Conservation (phyloP, 1,140 invertebrate species). For the Drosophila oshimai region DNA sequence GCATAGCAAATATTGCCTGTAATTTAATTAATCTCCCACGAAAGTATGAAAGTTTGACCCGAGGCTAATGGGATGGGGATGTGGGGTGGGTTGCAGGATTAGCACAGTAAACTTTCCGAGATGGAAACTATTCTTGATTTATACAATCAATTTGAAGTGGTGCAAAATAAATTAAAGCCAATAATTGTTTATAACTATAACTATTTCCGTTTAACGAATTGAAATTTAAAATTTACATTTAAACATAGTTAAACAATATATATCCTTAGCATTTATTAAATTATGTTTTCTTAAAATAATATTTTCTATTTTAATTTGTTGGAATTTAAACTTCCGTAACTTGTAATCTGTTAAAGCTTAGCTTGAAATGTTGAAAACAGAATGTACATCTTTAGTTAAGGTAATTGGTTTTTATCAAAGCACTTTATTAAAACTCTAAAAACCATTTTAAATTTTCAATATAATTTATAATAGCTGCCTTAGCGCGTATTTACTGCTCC, state of each 20-base stretch:
- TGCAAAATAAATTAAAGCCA: neutral
- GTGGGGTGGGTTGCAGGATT: neutral
- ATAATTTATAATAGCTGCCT: neutral
- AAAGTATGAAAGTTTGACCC: constrained; percentile 41
- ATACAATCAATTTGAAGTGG: neutral
- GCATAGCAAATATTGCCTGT: constrained; percentile 47
- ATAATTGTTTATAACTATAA: neutral
- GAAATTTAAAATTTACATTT: no score
- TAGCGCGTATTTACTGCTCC: neutral
- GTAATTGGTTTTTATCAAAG: no score
- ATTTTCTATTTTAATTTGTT: no score
- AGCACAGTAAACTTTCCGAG: neutral
- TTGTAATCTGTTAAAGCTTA: no score
- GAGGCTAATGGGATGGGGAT: constrained; percentile 2
- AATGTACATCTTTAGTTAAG: no score
- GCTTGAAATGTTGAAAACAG: no score
- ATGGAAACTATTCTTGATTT: neutral
- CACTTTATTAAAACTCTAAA: no score
- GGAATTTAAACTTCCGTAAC: no score
- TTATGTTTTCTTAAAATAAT: no score
- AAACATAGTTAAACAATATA: no score
- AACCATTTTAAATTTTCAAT: neutral
- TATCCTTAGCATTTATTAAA: no score
- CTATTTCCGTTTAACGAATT: neutral
- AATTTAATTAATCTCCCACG: constrained; percentile 70